These are phyloP conservation scores for Podotricha telesiphe DNA, from an alignment of 2,888 invertebrate species.

Conservation along the genomic window DNA sequence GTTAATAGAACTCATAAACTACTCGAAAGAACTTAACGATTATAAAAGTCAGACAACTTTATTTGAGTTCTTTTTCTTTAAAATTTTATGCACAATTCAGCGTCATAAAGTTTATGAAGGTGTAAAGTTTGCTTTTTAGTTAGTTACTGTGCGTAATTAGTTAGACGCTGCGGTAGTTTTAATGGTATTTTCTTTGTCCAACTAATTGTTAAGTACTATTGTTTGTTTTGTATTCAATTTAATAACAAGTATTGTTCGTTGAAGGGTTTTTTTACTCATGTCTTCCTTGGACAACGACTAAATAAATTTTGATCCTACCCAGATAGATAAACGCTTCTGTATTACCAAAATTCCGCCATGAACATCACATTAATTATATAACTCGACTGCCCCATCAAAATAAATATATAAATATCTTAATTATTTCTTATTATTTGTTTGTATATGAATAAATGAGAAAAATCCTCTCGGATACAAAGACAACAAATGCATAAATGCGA, in stretches of 20 bases:
- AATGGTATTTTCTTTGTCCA: slow-evolving; percentile 66
- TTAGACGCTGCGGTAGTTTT: slow-evolving; percentile 58
- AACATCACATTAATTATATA: not conserved
- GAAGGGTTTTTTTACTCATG: not conserved
- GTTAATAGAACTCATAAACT: slow-evolving; percentile 18
- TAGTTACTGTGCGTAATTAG: slow-evolving; percentile 62
- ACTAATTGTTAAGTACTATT: slow-evolving; percentile 55
- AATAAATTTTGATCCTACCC: not conserved
- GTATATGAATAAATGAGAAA: slow-evolving; percentile 23
- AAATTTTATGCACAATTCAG: slow-evolving; percentile 40
- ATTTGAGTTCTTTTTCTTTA: slow-evolving; percentile 36
- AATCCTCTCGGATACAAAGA: slow-evolving; percentile 57
- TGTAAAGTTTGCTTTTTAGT: slow-evolving; percentile 59
- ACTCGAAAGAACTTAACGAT: slow-evolving; percentile 7
- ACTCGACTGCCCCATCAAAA: no score
- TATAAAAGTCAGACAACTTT: slow-evolving; percentile 23
- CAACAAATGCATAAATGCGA: slow-evolving; percentile 57
- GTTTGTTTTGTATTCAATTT: slow-evolving; percentile 43
- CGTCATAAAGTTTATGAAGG: slow-evolving; percentile 50
- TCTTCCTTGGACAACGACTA: not conserved
- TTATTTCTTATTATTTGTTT: not conserved
- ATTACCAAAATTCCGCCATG: slow-evolving; percentile 11
- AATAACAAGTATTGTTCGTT: slow-evolving; percentile 15
- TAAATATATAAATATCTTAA: no score
- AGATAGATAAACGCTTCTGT: not conserved